phyloP scores from a whole-genome alignment of 2,113 vertebrate species.

The Elephas maximus region DNA sequence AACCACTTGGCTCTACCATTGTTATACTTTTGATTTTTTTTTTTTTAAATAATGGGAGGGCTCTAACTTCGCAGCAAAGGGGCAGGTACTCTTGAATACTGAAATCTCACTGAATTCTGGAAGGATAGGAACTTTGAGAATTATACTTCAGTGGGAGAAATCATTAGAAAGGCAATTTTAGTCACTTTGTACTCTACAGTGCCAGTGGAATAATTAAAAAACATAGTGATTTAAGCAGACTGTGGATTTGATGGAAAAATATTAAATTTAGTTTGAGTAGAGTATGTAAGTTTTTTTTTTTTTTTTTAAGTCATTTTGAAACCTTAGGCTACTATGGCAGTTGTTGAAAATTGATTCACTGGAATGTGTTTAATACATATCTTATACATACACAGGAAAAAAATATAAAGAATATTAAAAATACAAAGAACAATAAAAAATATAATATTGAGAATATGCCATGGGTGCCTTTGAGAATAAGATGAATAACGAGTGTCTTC shows the following conservation, averaged over 20 bases:
- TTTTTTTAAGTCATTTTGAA: not conserved
- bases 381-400: not conserved
- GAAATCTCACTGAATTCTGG: not conserved
- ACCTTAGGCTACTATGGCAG: not conserved
- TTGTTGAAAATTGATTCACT: not conserved
- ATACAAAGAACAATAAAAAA: not conserved
- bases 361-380: not conserved
- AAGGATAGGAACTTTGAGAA: not conserved
- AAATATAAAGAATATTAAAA: not conserved
- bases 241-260: not conserved
- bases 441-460: not conserved
- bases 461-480: not conserved
- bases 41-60: not conserved
- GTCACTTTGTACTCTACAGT: not conserved
- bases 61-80: not conserved
- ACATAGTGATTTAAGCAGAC: not conserved
- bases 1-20: constrained; percentile 45
- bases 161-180: not conserved
- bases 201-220: not conserved
- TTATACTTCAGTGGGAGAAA: not conserved
- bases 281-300: not conserved
- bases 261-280: not conserved
- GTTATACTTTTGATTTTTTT: constrained; percentile 24
- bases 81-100: not conserved
- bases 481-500: not conserved